Evolutionary conservation across 2,797 vertebrate genomes (phyloP).

Genomic region (Sylvilagus floridanus): DNA sequence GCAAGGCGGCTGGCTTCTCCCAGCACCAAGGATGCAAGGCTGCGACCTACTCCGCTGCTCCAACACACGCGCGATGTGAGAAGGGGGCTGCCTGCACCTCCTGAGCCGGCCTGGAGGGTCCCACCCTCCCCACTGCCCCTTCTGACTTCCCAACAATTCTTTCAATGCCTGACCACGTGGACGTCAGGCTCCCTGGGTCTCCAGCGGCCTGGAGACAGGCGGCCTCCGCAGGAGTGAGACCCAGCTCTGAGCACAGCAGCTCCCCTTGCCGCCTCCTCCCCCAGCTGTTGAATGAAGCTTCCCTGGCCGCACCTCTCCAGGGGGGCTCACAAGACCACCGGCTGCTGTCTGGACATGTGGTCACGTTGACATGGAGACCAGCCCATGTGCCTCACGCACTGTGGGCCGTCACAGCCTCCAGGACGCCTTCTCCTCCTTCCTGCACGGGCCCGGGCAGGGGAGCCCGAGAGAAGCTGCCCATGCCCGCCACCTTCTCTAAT

Average conservation of each 20-base stretch:
- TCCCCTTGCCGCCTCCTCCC: neutral
- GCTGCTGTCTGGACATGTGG: neutral
- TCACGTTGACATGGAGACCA: neutral
- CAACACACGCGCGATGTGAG: too few relatives aligned
- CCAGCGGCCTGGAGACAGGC: neutral
- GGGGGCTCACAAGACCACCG: rapidly evolving
- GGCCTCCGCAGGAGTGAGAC: neutral
- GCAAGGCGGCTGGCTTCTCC: neutral
- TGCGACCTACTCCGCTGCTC: too few relatives aligned
- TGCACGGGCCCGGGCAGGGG: rapidly evolving
- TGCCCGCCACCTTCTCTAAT: neutral
- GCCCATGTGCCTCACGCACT: neutral
- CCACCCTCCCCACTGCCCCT: too few relatives aligned
- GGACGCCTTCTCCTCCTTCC: neutral
- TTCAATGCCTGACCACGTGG: too few relatives aligned
- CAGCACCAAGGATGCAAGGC: too few relatives aligned
- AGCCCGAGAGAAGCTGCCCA: neutral
- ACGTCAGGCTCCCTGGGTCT: neutral
- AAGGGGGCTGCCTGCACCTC: neutral
- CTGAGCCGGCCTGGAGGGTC: neutral
- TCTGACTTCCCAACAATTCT: neutral
- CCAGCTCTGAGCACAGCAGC: neutral
- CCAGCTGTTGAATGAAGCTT: neutral
- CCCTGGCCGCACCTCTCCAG: rapidly evolving
- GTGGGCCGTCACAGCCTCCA: neutral